Evolutionary conservation across 2,888 invertebrate genomes (phyloP), one percentile per base, ranked within the genome.

Genomic region (Ypsolopha scabrella): DNA sequence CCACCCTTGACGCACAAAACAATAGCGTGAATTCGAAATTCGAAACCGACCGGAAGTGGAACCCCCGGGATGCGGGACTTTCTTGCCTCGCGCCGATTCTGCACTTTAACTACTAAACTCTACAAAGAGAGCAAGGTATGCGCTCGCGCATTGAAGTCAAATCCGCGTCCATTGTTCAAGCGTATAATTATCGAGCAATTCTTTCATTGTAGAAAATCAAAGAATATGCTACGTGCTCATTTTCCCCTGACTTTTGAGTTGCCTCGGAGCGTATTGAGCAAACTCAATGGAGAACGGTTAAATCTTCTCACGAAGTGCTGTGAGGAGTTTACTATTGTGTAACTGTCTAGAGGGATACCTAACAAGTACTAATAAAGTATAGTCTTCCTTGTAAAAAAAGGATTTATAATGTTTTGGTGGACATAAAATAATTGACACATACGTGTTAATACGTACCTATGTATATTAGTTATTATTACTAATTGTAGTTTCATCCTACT

Each of bases 1-100:
- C 68, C 79, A 69, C 78, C 79, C 76, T 72, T 71, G 72, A 64
- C 57, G 72, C 64, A 58, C 68, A 66, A 75, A 72, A 82, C 81
- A 81, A 82, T 74, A 59, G 60, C 66, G 54, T 61, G 58, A 65
- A 64, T 57, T 57, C 59, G 85, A 68, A 85, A 86, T 66, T 57
- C 63, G 78, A 86, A 72, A 80, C 85, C 72, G 61, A 83, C 72
- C 86, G 83, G 86, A 85, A 85, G 81, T 76, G 70, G 74, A 75
- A 80, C 81, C 85, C 85, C 85, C 65, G 75, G 66, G 71, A 75
- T 70, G 80, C 72, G 68, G 71, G 74, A 80, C 79, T 82, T 85
- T 82, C 83, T 82, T 82, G 76, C 75, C 72, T 70, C 71, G 77
- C 76, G 72, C 71, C 45, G 6, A 13, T 14, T 46, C 46, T 13